These are phyloP conservation scores for Synergus umbraculus DNA, from an alignment of 2,888 invertebrate species.

Conservation along the genomic window DNA sequence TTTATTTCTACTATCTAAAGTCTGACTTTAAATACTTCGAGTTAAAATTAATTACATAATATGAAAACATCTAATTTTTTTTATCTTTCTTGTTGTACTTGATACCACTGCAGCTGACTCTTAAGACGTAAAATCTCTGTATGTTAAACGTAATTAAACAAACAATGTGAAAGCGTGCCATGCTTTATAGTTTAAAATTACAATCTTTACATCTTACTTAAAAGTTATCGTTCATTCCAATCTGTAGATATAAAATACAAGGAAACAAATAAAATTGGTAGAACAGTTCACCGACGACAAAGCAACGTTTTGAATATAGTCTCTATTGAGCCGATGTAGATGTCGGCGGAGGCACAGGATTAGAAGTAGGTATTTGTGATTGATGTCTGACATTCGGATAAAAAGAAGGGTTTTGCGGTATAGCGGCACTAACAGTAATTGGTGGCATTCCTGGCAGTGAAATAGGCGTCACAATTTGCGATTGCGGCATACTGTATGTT, in stretches of 20 bases:
- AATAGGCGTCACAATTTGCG: constrained; percentile 81
- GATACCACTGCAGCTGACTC: neutral
- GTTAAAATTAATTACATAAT: no score
- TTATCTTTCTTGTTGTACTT: neutral
- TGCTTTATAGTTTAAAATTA: constrained; percentile 21
- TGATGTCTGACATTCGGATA: constrained; percentile 67
- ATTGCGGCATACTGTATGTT: constrained; percentile 66
- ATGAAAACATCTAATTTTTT: neutral
- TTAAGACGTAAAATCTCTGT: neutral
- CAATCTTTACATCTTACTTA: constrained; percentile 19
- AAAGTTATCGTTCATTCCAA: constrained; percentile 6
- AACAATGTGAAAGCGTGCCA: neutral
- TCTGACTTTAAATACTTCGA: no score
- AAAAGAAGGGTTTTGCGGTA: constrained; percentile 79
- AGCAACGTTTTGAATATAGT: constrained; percentile 12
- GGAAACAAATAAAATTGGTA: constrained; percentile 15
- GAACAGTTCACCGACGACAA: neutral
- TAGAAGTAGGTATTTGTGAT: constrained; percentile 58
- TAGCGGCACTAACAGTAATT: constrained; percentile 86
- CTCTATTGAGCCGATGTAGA: constrained; percentile 66
- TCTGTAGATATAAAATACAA: constrained; percentile 15
- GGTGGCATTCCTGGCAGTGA: constrained; percentile 89
- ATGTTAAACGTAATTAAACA: neutral
- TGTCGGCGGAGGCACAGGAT: constrained; percentile 56
- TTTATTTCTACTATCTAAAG: no score